A percentile compares a stretch with the other conserved stretches of the same genome.
phyloP scores from a whole-genome alignment of 2,797 vertebrate genomes.

The Vultur gryphus region DNA sequence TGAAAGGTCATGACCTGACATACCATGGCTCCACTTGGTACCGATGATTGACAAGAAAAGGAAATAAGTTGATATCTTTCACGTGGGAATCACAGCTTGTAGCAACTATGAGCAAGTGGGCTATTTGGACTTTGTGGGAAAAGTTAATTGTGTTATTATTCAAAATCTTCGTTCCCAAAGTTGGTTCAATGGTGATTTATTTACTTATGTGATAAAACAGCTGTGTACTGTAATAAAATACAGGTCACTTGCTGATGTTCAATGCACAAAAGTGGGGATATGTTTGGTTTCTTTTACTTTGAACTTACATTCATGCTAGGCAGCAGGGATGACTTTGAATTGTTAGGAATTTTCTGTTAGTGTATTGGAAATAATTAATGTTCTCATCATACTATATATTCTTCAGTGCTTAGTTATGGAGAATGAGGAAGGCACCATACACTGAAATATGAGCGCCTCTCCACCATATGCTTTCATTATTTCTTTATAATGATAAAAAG shows the following conservation, averaged over 20 bases:
- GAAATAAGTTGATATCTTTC: constrained; percentile 89
- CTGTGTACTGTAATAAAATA: constrained; percentile 78
- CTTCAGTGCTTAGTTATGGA: constrained; percentile 25
- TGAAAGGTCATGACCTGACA: constrained; percentile 85
- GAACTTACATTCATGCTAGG: neutral
- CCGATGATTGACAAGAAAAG: constrained; percentile 90
- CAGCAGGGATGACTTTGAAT: constrained; percentile 32
- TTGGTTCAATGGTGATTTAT: constrained; percentile 80
- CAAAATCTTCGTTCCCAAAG: constrained; percentile 83
- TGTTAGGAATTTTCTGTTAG: constrained; percentile 26
- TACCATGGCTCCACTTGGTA: constrained; percentile 82
- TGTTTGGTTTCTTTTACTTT: constrained; percentile 53
- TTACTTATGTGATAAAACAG: constrained; percentile 85
- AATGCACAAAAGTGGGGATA: constrained; percentile 19
- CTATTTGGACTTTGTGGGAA: constrained; percentile 85
- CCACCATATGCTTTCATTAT: constrained; percentile 65
- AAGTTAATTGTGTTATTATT: constrained; percentile 87
- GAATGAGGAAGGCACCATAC: constrained; percentile 32
- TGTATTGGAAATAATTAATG: constrained; percentile 48
- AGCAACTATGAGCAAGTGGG: constrained; percentile 83
- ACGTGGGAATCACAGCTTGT: constrained; percentile 96
- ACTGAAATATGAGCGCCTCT: constrained; percentile 46
- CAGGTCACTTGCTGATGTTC: constrained; percentile 46
- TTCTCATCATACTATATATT: constrained; percentile 40
- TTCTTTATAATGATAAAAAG: constrained; percentile 70